Evolutionary conservation across 1,140 invertebrate genomes (phyloP), one percentile per base, ranked within the genome.

Genomic region (Steinernema feltiae): DNA sequence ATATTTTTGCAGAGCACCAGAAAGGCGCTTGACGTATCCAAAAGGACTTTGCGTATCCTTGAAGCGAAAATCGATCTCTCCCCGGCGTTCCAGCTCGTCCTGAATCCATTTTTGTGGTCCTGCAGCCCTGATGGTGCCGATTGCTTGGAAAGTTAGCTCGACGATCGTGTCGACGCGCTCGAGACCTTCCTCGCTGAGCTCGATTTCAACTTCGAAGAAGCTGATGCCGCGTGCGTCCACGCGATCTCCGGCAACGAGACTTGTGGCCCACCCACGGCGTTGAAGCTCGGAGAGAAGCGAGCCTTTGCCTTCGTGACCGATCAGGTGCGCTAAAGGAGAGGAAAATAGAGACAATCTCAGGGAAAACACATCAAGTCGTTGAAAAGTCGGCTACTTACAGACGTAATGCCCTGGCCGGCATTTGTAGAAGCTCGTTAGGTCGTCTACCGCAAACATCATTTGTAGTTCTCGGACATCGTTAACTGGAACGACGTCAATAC

Each of bases 201-300:
- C 94, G 7, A 97, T 92, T 78, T 90, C 90, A 7, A 97, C 90
- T 32, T 90, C 91, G 87, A 97, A 95, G 87, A 95, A 95, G 7
- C 90, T 91, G 87, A 96, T 95, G 0, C 95, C 95, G 79, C 92
- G 90, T 0, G 92, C 92, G 0, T 91, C 88, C 76, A n/a, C n/a
- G n/a, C 91, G 90, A 70, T 90, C 90, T 0, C 94, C 94, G 7
- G 92, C 92, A 46, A 91, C 88, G 18, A 98, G 86, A 80, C 91
- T 91, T 87, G 94, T 97, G 30, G 92, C 94, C 94, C 94, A 98
- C 32, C 94, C 93, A 80, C 90, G 89, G 2, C n/a, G n/a, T n/a
- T n/a, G n/a, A n/a, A n/a, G n/a, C n/a, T n/a, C n/a, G n/a, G n/a
- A n/a, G n/a, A n/a, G 89, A 46, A 99, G 88, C 84, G 94, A 97